A percentile compares a stretch with the other conserved stretches of the same genome.
Evolutionary conservation across 2,113 vertebrate genomes (phyloP).

Genomic region (Forbesichthys agassizii): DNA sequence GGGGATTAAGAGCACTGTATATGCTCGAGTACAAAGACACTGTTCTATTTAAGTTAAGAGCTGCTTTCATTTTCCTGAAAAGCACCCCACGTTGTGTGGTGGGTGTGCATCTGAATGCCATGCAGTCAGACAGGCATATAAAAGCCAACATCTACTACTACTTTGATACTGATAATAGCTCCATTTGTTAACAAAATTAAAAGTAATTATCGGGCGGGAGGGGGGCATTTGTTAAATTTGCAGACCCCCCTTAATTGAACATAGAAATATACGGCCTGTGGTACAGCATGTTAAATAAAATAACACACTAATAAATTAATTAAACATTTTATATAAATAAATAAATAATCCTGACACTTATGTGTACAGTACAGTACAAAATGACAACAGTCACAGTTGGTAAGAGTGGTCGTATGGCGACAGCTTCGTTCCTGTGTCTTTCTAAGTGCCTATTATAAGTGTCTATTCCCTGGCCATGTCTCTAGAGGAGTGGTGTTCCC

Average conservation of each 20-base stretch:
- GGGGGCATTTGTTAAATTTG: too few relatives aligned
- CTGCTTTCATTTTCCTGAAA: neutral
- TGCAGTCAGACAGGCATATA: neutral
- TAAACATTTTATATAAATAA: too few relatives aligned
- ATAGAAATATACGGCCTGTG: too few relatives aligned
- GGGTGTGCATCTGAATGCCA: neutral
- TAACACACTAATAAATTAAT: too few relatives aligned
- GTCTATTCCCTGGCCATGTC: slow-evolving; percentile 52
- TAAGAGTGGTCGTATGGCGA: slow-evolving; percentile 32
- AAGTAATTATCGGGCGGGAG: too few relatives aligned
- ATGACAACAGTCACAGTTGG: neutral
- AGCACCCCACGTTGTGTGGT: slow-evolving; percentile 1
- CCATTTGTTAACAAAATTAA: too few relatives aligned
- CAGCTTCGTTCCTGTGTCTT: slow-evolving; percentile 24
- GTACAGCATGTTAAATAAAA: too few relatives aligned
- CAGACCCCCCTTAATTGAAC: too few relatives aligned
- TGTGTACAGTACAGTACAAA: neutral
- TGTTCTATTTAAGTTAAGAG: slow-evolving; percentile 8
- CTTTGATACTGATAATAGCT: too few relatives aligned
- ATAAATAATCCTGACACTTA: neutral
- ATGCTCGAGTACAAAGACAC: slow-evolving; percentile 19
- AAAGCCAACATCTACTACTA: neutral
- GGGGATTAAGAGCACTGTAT: slow-evolving; percentile 14
- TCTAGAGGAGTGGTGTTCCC: neutral
- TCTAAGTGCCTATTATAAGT: slow-evolving; percentile 37